phyloP scores from a whole-genome alignment of 64 coral and sea anemone genomes.

The Dendrophyllia cribrosa region DNA sequence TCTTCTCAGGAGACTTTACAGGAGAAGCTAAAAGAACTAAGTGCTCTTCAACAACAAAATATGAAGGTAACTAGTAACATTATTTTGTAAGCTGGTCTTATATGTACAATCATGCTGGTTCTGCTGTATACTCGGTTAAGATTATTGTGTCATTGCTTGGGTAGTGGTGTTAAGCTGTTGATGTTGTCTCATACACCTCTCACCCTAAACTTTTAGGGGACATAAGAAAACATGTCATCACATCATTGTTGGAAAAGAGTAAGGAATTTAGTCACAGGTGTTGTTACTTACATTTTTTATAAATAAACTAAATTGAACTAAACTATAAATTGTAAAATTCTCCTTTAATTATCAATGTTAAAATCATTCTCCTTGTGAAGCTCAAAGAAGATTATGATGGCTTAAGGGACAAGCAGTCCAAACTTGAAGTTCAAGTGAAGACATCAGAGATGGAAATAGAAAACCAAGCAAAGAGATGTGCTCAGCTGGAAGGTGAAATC shows the following conservation, averaged over 20 bases:
- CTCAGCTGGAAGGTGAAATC: constrained; percentile 76
- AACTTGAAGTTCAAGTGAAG: constrained; percentile 70
- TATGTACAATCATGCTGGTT: no score
- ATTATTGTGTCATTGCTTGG: no score
- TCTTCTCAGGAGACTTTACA: constrained; percentile 87
- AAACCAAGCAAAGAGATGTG: constrained; percentile 70
- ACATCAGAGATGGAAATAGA: constrained; percentile 80
- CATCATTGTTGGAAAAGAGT: no score
- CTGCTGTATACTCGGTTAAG: no score
- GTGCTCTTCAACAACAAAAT: constrained; percentile 86
- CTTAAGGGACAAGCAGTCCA: constrained; percentile 54
- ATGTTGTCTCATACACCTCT: no score
- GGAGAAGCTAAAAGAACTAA: constrained; percentile 79
- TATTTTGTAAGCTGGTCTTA: neutral
- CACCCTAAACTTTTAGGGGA: no score
- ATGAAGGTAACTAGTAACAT: constrained; percentile 36
- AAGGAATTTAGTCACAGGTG: no score
- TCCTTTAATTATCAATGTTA: neutral
- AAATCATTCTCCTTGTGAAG: constrained; percentile 15
- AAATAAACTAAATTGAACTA: no score
- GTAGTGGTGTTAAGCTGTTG: no score
- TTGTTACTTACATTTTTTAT: no score
- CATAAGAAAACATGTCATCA: no score
- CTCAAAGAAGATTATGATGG: constrained; percentile 79
- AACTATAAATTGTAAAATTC: no score